Evolutionary conservation across 2,888 invertebrate genomes (phyloP).

Genomic region (Heteromyza rotundicornis): DNA sequence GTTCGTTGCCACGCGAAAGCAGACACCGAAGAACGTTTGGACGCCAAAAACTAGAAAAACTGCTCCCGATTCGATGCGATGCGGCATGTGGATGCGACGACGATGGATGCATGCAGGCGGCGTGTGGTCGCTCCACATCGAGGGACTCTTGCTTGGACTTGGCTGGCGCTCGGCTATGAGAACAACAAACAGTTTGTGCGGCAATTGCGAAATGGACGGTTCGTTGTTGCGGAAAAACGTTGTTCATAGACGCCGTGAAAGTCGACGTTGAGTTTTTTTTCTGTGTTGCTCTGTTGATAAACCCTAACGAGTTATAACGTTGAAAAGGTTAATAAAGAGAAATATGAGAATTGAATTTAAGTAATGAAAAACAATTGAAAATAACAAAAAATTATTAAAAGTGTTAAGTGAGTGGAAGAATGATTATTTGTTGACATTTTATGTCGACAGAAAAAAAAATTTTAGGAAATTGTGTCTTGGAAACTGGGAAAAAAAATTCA

Average conservation of each 20-base stretch:
- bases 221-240: slow-evolving; percentile 35
- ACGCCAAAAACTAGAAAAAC: not conserved
- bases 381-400: not conserved
- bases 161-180: slow-evolving; percentile 29
- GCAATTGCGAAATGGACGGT: slow-evolving; percentile 54
- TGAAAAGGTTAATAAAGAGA: too few species aligned
- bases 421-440: too few species aligned
- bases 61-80: not conserved
- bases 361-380: not conserved
- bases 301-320: too few species aligned
- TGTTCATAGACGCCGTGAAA: too few species aligned
- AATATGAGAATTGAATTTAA: too few species aligned
- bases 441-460: too few species aligned
- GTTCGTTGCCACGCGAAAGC: not conserved
- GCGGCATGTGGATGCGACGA: not conserved
- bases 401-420: too few species aligned
- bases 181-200: slow-evolving; percentile 54
- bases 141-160: too few species aligned
- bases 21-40: not conserved
- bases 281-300: too few species aligned
- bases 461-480: too few species aligned
- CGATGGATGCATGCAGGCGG: not conserved
- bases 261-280: too few species aligned
- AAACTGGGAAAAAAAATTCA: too few species aligned
- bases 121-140: slow-evolving; percentile 23